Evolutionary conservation across 2,888 invertebrate species (phyloP), one percentile per base, ranked within the genome.

Genomic region (Synergus umbraculus): DNA sequence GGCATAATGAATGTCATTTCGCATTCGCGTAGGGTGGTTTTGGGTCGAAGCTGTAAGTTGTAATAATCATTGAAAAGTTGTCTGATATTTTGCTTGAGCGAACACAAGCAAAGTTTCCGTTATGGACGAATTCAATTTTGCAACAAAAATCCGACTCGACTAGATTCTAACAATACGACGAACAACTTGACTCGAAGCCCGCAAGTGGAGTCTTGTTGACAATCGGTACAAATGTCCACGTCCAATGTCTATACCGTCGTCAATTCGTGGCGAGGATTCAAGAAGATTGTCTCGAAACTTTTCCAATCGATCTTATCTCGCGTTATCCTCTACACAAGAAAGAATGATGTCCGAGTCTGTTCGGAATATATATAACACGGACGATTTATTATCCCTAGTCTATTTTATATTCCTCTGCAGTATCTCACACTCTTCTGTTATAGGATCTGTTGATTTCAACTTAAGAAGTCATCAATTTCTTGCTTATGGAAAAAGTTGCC

Each of bases 91-190:
- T 54, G n/a, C 37, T 73, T 29, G 49, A 73, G 54, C 37, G 54
- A 73, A 73, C 73, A 54, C 54, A 73, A 73, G 73, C 73, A 73
- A 73, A 73, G 49, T 73, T 73, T 54, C 73, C 73, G 73, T 73
- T 73, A 73, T 73, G 29, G 41, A 12, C 46, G 29, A 73, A 54
- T 73, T 73, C 54, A 73, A 73, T 73, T 73, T 54, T 37, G 49
- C 29, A 22, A 46, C 10, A n/a, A n/a, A 73, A 73, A 69, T 54
- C 54, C 54, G 73, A 73, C 15, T 73, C 73, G 73, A n/a, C 73
- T 54, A 37, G 49, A 49, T 73, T 73, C 37, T 37, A 54, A 73
- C 73, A 73, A 73, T 73, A 37, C 37, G 37, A 73, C 37, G 54
- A 73, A 73, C 73, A 41, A 73, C 73, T 73, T 73, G 73, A 73